Evolutionary conservation across 37 sponge, comb jelly and placozoan species (phyloP), one percentile per base, ranked within the genome.

Genomic region (Spongilla lacustris): DNA sequence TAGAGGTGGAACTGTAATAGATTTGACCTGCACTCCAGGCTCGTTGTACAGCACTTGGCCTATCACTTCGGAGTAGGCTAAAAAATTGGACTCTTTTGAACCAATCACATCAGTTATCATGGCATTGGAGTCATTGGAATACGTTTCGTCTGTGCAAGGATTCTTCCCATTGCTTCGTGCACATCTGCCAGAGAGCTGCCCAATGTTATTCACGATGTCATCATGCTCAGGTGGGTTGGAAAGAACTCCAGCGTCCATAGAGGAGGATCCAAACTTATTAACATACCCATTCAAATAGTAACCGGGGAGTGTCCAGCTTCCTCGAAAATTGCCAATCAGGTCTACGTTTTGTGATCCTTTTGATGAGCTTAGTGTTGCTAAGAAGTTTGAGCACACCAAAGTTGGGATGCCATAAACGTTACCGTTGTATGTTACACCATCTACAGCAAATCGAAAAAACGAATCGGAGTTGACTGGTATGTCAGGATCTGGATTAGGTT

Each of bases 381-480:
- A 74, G 48, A 74, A 83, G 74, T 32, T 83, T 46, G 74, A 74
- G 32, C 83, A 83, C 31, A 35, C 50, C 23, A 83, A 50, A 25
- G 83, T 83, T 38, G 83, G 83, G 0, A 83, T 28, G n/a, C 83
- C 83, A 23, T 83, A 83, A 50, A 72, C 4, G 30, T 48, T 50
- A 22, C 35, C 19, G 29, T 50, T 73, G 10, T 73, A 73, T 14
- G n/a, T 6, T 0, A 81, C 82, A 4, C 70, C 67, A 9, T 69
- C 70, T 0, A 81, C 82, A 68, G 82, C 82, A 31, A 71, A 81
- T n/a, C 50, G 23, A 24, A 50, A 23, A 35, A n/a, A 72, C 2
- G 32, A 10, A 32, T 71, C 50, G 14, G 0, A 1, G 29, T 73
- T 83, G 33, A 83, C 74, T 3, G 17, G 27, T 13, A 81, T 14